Base-by-base conservation (phyloP, 2,797 vertebrate species). In the Ctenosaura bakeri region DNA sequence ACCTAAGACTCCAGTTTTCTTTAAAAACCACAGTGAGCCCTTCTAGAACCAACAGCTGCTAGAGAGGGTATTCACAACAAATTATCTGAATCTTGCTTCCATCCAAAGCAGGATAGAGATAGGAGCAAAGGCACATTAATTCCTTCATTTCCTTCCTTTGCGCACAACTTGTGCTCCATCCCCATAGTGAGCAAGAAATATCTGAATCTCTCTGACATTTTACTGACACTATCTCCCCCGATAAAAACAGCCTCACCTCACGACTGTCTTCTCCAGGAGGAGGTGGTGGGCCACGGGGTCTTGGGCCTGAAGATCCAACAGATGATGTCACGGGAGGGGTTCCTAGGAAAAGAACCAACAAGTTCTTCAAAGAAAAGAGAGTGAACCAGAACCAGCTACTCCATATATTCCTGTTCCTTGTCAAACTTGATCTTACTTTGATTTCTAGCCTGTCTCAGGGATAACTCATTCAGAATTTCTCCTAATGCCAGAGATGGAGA, bases 201-300 rank as follows among this genome's bases (percentile, higher is more conserved):
- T 24, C 12, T 59, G 20, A 38, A 26, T 32, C 78, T 18, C 62
- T 22, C 66, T 12, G 32, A 2, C 18, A 26, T 13, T 52, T 7
- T 26, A 8, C 24, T 32, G n/a, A 38, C 9, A 0, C 62, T 29
- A 46, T 64, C 81, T 20, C 59, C 5, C 6, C 59, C 20, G 4
- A 62, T 6, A 62, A 62, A 32, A 32, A 69, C 66, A 69, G 66
- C 29, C 94, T 96, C 89, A 98, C 98, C 97, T 99, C 98, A 97
- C 98, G 95, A 92, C 93, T 97, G 26, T 99, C 98, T 90, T 98
- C 98, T 91, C 98, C 98, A 32, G 98, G 98, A 62, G 98, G 98
- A 0, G 98, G 97, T 0, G 96, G 98, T 0, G 98, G 96, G 3
- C 95, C 97, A 85, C 98, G 94, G 89, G 96, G 95, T 10, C 95